Base-by-base conservation (phyloP, 2,888 invertebrate genomes). In the Lithosia quadra region DNA sequence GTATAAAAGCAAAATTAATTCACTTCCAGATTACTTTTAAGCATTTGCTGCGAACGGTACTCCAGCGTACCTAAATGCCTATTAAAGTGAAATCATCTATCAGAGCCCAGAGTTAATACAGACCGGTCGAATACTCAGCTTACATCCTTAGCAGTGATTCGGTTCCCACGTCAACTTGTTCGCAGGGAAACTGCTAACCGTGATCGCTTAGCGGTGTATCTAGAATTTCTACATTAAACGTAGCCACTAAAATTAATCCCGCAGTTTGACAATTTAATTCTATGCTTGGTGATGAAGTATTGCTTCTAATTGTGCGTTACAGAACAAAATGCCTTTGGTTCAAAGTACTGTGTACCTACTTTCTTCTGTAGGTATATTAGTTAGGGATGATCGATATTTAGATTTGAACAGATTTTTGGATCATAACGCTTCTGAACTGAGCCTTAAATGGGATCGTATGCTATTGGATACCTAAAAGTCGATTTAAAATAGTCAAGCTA, bases 141-240 rank as follows among this genome's bases (percentile, higher is more conserved):
- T 18, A 71, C 80, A 74, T 80, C 82, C 80, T 81, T 71, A 28
- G 58, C 22, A 59, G 36, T 21, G 63, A 28, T 66, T 69, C 7
- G 58, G 68, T 84, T 83, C 83, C 71, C 84, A 83, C 83, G 73
- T 18, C 61, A 34, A 82, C 81, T 49, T 21, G 78, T 71, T 74
- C 67, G 56, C 58, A 77, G 82, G 79, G 82, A 81, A 81, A 80
- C 76, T 78, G 69, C 69, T 68, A 59, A 69, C 55, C 21, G 9
- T 59, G 28, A 43, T 43, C 28, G 22, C 24, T 65, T 33, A 57
- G 43, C 28, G 15, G 22, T 33, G 24, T 15, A 15, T 53, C 36
- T 56, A 15, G 39, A n/a, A 49, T n/a, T n/a, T 49, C 49, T n/a
- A 49, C 34, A n/a, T n/a, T 34, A 8, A 22, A 10, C 33, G 71